Percentiles rank a stretch among this genome's conserved stretches.
phyloP scores from a whole-genome alignment of 2,113 vertebrate species.

The Muntiacus muntjak region DNA sequence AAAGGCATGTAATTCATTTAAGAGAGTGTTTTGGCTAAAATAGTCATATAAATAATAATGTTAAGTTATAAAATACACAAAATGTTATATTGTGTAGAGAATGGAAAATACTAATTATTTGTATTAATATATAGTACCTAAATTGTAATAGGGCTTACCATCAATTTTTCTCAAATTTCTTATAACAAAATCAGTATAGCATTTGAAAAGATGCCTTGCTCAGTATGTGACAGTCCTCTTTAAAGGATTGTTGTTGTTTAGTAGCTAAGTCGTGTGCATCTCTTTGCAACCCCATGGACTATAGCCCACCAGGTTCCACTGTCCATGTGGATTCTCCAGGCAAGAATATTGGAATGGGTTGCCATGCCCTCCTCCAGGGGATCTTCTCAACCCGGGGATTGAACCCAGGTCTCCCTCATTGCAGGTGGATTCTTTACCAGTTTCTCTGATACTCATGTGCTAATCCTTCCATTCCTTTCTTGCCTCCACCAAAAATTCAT shows the following conservation, averaged over 20 bases:
- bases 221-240: not conserved
- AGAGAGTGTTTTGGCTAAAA: not conserved
- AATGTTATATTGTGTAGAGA: not conserved
- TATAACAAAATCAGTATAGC: not conserved
- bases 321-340: not conserved
- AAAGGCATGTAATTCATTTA: not conserved
- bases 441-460: not conserved
- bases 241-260: not conserved
- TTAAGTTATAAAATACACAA: not conserved
- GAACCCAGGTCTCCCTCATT: not conserved
- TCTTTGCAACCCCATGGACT: not conserved
- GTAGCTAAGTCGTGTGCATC: not conserved
- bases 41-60: not conserved
- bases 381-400: not conserved
- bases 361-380: not conserved
- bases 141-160: not conserved
- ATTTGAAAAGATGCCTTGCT: not conserved
- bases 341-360: not conserved
- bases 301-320: not conserved
- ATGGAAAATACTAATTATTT: not conserved
- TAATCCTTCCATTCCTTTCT: not conserved
- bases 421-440: not conserved
- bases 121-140: not conserved
- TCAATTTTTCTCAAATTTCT: not conserved
- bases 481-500: not conserved